A percentile compares a stretch with the other conserved stretches of the same genome.
Conservation (phyloP, 2,888 invertebrate species). For the Lasioglossum pauxillum region DNA sequence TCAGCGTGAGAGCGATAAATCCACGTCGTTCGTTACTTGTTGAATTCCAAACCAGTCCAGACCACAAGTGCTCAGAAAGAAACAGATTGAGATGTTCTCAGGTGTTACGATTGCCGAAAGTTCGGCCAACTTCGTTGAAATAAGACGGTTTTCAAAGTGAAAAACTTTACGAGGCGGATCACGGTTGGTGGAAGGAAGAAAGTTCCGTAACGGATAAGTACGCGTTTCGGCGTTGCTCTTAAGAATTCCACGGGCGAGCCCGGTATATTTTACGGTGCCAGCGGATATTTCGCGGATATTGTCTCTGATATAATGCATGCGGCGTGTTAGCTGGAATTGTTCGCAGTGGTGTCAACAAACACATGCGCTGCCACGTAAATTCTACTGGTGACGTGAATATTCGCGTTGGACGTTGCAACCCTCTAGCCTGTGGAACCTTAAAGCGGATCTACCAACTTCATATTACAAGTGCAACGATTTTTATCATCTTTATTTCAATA, state of each 20-base stretch:
- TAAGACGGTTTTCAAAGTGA: background rate
- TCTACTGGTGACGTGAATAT: too few species aligned
- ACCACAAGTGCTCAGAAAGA: background rate
- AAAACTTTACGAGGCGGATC: background rate
- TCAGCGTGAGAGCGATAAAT: background rate
- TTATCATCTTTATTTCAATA: background rate
- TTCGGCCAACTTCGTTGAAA: background rate
- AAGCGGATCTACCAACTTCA: too few species aligned
- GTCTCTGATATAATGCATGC: background rate
- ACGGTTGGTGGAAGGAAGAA: background rate
- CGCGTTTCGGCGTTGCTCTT: background rate
- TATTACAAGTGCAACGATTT: too few species aligned
- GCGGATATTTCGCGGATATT: background rate
- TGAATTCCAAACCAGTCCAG: background rate
- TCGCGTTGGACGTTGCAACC: too few species aligned
- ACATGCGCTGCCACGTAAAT: too few species aligned
- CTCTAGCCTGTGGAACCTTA: background rate
- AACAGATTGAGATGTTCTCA: background rate
- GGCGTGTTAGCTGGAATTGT: background rate
- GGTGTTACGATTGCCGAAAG: background rate
- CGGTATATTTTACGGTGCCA: background rate
- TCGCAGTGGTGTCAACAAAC: background rate
- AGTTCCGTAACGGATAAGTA: slow-evolving; percentile 20
- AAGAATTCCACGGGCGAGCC: too few species aligned
- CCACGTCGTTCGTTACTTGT: background rate